Evolutionary conservation across 1,140 invertebrate species (phyloP), one percentile per base, ranked within the genome.

Genomic region (Harpegnathos saltator): DNA sequence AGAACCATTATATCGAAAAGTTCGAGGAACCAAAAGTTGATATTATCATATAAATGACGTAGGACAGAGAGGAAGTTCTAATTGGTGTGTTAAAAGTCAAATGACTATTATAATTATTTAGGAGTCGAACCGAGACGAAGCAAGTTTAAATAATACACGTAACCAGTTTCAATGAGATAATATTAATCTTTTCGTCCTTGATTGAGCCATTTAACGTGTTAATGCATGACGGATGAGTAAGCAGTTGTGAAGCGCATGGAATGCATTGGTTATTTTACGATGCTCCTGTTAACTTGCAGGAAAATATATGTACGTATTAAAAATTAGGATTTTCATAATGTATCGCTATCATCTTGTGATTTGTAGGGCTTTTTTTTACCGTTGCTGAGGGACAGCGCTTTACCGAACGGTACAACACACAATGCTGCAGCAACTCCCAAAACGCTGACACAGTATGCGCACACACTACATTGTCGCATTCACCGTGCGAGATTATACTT

Each of bases 181-280:
- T 26, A n/a, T 26, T 54, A 52, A 77, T 66, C 56, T 66, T 38
- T 38, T 50, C 17, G 19, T 77, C 48, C 52, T 9, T 44, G 38
- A 19, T 65, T 15, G 24, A 9, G 19, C 24, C 56, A 17, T 1
- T 1, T 22, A 26, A 33, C 12, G 22, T 14, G 1, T 0, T 26
- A n/a, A 29, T n/a, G 50, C 15, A 33, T 38, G 22, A 38, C 50
- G 24, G n/a, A 63, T 33, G 24, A 7, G 9, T 15, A 77, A 65
- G 17, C 38, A 54, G 24, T 24, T 66, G 1, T 38, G 19, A 14
- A 77, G 52, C 2, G 11, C 59, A 14, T 33, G 38, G 38, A 44
- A 44, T 4, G 4, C 38, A 9, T 56, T 38, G 5, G n/a, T 0
- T 33, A 0, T 12, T 54, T n/a, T 19, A n/a, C 11, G 24, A 19